These are phyloP conservation scores for Percopsis transmontana DNA, from an alignment of 2,113 vertebrate genomes.

Conservation along the genomic window DNA sequence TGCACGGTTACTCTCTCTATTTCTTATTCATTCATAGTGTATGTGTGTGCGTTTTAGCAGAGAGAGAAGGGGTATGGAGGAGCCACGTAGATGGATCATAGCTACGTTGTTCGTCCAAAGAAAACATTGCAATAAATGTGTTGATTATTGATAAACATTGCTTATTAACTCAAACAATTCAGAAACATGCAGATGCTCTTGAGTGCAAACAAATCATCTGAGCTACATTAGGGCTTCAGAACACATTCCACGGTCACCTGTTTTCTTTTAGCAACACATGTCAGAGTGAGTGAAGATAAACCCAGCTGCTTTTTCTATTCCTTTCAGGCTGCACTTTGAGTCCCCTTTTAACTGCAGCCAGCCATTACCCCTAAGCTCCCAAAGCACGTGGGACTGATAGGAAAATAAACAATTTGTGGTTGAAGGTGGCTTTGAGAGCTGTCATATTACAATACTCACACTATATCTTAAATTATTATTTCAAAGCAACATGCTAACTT, in stretches of 20 bases:
- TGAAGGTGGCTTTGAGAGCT: constrained; percentile 28
- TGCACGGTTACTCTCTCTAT: constrained; percentile 9
- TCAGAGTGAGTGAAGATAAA: constrained; percentile 66
- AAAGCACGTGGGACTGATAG: constrained; percentile 51
- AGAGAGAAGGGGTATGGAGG: background rate
- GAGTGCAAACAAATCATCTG: constrained; percentile 50
- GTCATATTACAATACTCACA: constrained; percentile 25
- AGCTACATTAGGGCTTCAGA: constrained; percentile 49
- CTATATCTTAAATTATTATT: background rate
- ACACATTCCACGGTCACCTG: constrained; percentile 72
- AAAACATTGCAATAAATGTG: background rate
- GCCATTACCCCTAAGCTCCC: constrained; percentile 52
- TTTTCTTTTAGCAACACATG: constrained; percentile 73
- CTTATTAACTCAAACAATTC: background rate
- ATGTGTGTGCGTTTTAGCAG: constrained; percentile 4
- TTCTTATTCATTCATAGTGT: constrained; percentile 51
- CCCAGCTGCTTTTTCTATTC: constrained; percentile 73
- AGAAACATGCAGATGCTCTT: constrained; percentile 23
- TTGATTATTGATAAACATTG: constrained; percentile 8
- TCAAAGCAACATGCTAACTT: constrained; percentile 31
- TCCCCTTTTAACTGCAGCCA: constrained; percentile 63
- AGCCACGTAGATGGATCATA: background rate
- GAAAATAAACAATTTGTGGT: constrained; percentile 56
- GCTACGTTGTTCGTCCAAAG: background rate
- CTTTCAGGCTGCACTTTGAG: constrained; percentile 65